Evolutionary conservation across 2,888 invertebrate species (phyloP).

Genomic region (Spodoptera exigua): DNA sequence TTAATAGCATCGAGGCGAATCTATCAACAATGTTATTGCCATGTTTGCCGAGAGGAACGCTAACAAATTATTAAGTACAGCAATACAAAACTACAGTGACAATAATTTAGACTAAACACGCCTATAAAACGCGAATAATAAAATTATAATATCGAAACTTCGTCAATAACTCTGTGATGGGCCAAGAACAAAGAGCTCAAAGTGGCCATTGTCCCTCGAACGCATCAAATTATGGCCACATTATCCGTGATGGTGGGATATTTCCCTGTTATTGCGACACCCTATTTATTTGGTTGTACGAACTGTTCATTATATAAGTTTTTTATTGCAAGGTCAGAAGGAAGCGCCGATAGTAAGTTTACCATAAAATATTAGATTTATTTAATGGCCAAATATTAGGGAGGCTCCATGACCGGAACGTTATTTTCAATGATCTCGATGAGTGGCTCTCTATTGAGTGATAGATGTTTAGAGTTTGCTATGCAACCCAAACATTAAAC

Average conservation of each 20-base stretch:
- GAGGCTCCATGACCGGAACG: constrained; percentile 43
- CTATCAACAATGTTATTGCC: constrained; percentile 46
- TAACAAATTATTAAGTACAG: constrained; percentile 52
- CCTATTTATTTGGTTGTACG: constrained; percentile 50
- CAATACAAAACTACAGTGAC: constrained; percentile 61
- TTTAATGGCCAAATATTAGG: constrained; percentile 51
- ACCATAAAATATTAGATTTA: constrained; percentile 59
- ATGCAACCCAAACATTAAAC: background rate
- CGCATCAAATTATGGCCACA: constrained; percentile 66
- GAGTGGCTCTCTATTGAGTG: constrained; percentile 39
- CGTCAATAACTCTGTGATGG: constrained; percentile 69
- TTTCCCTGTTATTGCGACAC: constrained; percentile 54
- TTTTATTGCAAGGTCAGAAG: constrained; percentile 57
- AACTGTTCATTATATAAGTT: constrained; percentile 54
- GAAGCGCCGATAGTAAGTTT: constrained; percentile 47
- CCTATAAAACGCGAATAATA: constrained; percentile 69
- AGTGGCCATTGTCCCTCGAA: constrained; percentile 67
- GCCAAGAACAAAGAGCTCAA: constrained; percentile 58
- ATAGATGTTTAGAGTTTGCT: constrained; percentile 3
- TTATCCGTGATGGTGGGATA: constrained; percentile 58
- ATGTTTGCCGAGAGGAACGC: constrained; percentile 48
- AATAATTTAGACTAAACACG: constrained; percentile 72
- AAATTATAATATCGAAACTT: constrained; percentile 73
- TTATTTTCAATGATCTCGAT: constrained; percentile 54
- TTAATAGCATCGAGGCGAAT: constrained; percentile 3